Conservation (phyloP, 2,113 vertebrate species). For the Scytalopus superciliaris region DNA sequence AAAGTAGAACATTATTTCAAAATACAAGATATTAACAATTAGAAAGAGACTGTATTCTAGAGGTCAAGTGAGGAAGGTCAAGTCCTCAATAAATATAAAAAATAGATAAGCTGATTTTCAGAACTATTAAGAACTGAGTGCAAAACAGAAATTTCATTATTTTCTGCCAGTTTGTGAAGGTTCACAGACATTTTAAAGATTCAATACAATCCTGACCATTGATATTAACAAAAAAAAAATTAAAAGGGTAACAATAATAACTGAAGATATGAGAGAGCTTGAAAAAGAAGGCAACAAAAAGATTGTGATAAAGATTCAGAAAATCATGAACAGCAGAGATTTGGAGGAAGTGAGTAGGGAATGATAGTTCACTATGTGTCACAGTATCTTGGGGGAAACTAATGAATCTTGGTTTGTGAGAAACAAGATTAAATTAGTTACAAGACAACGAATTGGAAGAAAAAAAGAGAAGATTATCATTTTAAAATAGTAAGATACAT, state of each 20-base stretch:
- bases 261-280: background rate
- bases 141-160: background rate
- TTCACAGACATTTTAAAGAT: background rate
- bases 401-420: background rate
- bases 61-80: background rate
- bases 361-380: background rate
- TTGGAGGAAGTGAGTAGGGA: background rate
- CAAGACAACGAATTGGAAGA: background rate
- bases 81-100: background rate
- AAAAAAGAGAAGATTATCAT: background rate
- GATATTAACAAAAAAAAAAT: background rate
- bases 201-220: background rate
- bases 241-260: background rate
- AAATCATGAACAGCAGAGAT: background rate
- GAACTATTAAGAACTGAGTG: background rate
- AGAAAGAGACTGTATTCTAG: background rate
- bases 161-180: background rate
- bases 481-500: background rate
- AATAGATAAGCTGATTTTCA: background rate
- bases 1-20: background rate
- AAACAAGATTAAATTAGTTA: background rate
- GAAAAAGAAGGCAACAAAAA: background rate
- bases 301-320: background rate
- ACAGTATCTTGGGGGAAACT: background rate
- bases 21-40: background rate